Evolutionary conservation across 2,797 vertebrate genomes (phyloP).

Genomic region (Aulostomus chinensis): DNA sequence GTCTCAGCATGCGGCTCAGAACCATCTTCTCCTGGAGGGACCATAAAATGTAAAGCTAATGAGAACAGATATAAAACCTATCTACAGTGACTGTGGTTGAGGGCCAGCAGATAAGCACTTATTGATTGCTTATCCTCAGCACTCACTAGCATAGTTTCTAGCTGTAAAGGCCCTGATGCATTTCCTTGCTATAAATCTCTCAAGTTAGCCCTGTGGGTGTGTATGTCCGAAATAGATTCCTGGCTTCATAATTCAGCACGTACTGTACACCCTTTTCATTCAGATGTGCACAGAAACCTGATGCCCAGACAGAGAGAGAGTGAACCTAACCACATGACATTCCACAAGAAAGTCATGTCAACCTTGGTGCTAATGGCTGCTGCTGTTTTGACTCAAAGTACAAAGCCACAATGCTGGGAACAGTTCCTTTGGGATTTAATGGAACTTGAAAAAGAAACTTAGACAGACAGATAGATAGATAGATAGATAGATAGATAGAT

Average conservation of each 20-base stretch:
- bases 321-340: slow-evolving; percentile 66
- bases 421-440: not conserved
- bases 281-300: slow-evolving; percentile 61
- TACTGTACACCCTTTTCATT: slow-evolving; percentile 33
- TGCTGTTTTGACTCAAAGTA: slow-evolving; percentile 5
- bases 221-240: slow-evolving; percentile 65
- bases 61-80: not conserved
- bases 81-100: slow-evolving; percentile 13
- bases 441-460: not conserved
- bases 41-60: not conserved
- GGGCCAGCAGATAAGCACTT: too few species aligned
- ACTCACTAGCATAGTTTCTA: slow-evolving; percentile 45
- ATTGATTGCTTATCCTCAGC: slow-evolving; percentile 53
- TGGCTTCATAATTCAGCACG: slow-evolving; percentile 51
- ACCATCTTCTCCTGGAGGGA: slow-evolving; percentile 88
- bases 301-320: slow-evolving; percentile 43
- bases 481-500: not conserved
- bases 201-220: slow-evolving; percentile 44
- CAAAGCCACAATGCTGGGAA: slow-evolving; percentile 9
- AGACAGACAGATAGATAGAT: slow-evolving; percentile 2
- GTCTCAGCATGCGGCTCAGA: slow-evolving; percentile 87
- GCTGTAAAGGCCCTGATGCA: slow-evolving; percentile 52
- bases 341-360: slow-evolving; percentile 59
- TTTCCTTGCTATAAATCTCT: slow-evolving; percentile 49
- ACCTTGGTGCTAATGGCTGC: slow-evolving; percentile 44